These are phyloP conservation scores for Sycophila sp. DNA, from an alignment of 1,140 invertebrate species.

Conservation along the genomic window DNA sequence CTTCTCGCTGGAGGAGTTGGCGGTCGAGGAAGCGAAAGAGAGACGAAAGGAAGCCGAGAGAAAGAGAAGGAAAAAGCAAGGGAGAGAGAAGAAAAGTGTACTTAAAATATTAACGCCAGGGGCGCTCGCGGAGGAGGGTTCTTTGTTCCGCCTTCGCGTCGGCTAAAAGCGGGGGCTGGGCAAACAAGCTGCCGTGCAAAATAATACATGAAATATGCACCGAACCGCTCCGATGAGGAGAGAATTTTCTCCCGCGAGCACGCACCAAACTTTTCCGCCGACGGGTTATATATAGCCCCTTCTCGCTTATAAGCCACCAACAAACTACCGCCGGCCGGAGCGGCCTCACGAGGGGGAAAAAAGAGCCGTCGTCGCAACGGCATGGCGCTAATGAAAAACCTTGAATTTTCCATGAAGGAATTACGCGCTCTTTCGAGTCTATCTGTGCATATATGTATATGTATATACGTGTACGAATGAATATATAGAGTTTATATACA, in stretches of 20 bases:
- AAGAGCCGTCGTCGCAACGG: background rate
- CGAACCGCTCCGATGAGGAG: conserved; percentile 35
- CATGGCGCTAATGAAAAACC: conserved; percentile 64
- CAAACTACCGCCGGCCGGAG: conserved; percentile 10
- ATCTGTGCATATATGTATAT: too few species aligned
- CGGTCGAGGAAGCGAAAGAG: too few species aligned
- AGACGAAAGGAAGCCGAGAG: too few species aligned
- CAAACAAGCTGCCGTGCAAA: conserved; percentile 63
- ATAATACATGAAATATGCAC: conserved; percentile 67
- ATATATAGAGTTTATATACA: too few species aligned
- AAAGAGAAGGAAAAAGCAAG: too few species aligned
- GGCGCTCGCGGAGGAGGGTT: conserved; percentile 54
- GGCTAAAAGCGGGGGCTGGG: conserved; percentile 49
- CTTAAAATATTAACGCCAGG: conserved; percentile 67
- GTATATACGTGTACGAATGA: too few species aligned
- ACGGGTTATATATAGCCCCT: too few species aligned
- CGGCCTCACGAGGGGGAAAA: conserved; percentile 1
- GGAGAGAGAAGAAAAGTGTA: conserved; percentile 62
- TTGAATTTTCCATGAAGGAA: conserved; percentile 66
- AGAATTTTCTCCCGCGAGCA: conserved; percentile 49
- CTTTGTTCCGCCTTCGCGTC: conserved; percentile 56
- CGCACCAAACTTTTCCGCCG: conserved; percentile 36
- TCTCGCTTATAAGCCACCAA: conserved; percentile 40
- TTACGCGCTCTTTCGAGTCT: conserved; percentile 48
- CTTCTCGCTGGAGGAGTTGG: too few species aligned